Conservation (phyloP, 2,888 invertebrate species). For the Rutpela maculata region DNA sequence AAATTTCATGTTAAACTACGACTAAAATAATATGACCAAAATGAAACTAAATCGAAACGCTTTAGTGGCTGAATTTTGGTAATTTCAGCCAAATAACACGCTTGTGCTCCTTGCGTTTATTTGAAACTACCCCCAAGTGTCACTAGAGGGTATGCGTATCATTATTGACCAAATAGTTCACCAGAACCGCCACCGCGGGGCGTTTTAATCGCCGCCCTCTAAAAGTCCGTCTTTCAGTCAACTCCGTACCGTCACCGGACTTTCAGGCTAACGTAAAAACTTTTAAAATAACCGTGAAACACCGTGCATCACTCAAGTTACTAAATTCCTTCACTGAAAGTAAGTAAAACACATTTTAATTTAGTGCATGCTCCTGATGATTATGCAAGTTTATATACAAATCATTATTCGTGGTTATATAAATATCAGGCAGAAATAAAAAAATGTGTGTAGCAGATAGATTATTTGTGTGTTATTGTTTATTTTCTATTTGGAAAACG, state of each 20-base stretch:
- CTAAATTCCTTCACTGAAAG: neutral
- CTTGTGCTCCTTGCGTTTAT: no score
- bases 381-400: conserved; percentile 33
- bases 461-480: no score
- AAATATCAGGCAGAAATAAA: neutral
- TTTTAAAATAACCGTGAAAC: conserved; percentile 1
- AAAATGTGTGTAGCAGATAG: no score
- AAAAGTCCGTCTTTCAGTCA: conserved; percentile 55
- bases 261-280: conserved; percentile 31
- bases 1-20: no score
- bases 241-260: conserved; percentile 51
- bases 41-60: no score
- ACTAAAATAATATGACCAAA: no score
- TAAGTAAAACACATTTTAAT: neutral
- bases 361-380: neutral
- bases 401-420: neutral
- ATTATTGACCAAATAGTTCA: conserved; percentile 61
- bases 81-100: no score
- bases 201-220: conserved; percentile 59
- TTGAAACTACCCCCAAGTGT: conserved; percentile 39
- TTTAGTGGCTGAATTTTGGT: no score
- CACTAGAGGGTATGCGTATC: conserved; percentile 52
- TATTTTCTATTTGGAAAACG: neutral
- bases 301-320: conserved; percentile 37
- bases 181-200: conserved; percentile 50